Base-by-base conservation (phyloP, 2,797 vertebrate genomes). In the Lemur catta region DNA sequence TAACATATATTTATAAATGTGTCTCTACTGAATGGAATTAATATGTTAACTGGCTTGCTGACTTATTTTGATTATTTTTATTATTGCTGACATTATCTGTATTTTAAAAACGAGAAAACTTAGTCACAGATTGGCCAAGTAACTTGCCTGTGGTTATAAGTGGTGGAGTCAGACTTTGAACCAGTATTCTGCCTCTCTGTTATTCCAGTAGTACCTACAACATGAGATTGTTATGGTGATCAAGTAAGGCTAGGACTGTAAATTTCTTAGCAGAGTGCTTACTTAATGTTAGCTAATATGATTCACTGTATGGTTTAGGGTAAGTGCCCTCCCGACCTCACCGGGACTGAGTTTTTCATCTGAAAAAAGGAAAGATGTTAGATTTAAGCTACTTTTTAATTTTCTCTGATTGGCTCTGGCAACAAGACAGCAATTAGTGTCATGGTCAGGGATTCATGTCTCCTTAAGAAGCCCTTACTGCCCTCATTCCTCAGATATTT, bases 51-150 rank as follows among this genome's bases (percentile, higher is more conserved):
- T 78, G 28, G 26, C 38, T 88, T 91, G 61, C 9, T 93, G 15
- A 67, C 7, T 55, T 71, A 52, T 61, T 75, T 69, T 69, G 33
- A 69, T 81, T 71, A 38, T 55, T 38, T 7, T 43, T 72, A 43
- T 61, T 78, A 26, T 55, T 87, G 4, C 13, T 80, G 33, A 67
- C 91, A 69, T 14, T 67, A 90, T 93, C 0, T 88, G 43, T 38
- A 94, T 93, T 91, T 93, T 75, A 50, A 84, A 89, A 84, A 84
- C 63, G 69, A 87, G 13, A 18, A 89, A 48, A 15, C 7, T 71
- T 52, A 91, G 6, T 52, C n/a, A 88, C 72, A 85, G 14, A 52
- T 80, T 72, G 46, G 9, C 71, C 84, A 48, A 43, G 18, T 84
- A 76, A 86, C 18, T 91, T 72, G 33, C 10, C 22, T 78, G 0